Evolutionary conservation across 2,113 vertebrate genomes (phyloP), one percentile per base, ranked within the genome.

Genomic region (Theristicus caerulescens): DNA sequence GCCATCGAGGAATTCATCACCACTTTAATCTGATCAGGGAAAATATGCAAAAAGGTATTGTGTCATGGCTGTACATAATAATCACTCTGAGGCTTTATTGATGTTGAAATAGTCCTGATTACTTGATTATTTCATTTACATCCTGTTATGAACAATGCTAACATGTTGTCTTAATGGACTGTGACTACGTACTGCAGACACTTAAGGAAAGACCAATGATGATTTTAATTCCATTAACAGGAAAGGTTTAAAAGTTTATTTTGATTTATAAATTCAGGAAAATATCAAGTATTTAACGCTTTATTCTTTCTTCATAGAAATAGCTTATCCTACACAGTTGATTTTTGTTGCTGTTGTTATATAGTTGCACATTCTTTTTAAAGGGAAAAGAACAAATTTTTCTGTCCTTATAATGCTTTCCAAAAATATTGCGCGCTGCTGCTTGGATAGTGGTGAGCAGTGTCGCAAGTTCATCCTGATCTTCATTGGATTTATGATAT

Each of bases 1-100:
- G 98, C 99, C 99, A 97, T 99, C 99, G 98, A 98, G 98, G 98
- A 98, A 98, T 96, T 97, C 98, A 96, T 97, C 98, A 97, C 87
- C 97, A 97, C 92, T 97, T 97, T 97, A 97, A 97, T 96, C 90
- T 98, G 90, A 96, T 91, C 72, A 90, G 98, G 96, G 73, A 94
- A 98, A 98, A 26, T 98, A 94, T 98, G 93, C 65, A 96, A 97
- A 97, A 97, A 98, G 95, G 97, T 98, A 96, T 96, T 98, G 96
- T 98, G 97, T 98, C 96, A 94, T 96, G 93, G 97, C 90, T 97
- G 95, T 92, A 86, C 88, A 82, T 78, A 86, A 87, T 90, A 91
- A 94, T 96, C 77, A 92, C 78, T 94, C 57, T 91, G 74, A 97
- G 67, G 15, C 46, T 93, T 96, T 92, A 88, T 8, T 96, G 84